Evolutionary conservation across 2,888 invertebrate genomes (phyloP), one percentile per base, ranked within the genome.

Genomic region (Aleiodes leptofemur): DNA sequence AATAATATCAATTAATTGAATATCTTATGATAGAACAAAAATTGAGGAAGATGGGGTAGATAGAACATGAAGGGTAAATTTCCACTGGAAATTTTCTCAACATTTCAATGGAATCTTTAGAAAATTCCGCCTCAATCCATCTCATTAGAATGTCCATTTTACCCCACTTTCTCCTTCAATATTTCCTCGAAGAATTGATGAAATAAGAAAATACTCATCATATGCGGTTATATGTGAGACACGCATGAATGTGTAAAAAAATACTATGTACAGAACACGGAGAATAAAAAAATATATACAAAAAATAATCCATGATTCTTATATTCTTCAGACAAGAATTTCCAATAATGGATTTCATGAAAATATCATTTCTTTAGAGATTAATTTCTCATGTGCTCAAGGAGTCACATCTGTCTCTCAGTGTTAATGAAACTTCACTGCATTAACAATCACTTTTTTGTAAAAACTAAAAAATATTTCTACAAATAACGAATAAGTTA

Each of bases 201-300:
- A 16, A 16, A 64, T 38, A 61, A 69, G 74, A 91, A 90, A 91
- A 92, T 92, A 92, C 92, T 92, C 92, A 91, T 91, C 92, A 92
- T 91, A 89, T 88, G 85, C 87, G 82, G 83, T 84, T 83, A 85
- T 82, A 84, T 86, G 85, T 86, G 84, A 83, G 83, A 74, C 74
- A 74, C 70, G 74, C 64, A 74, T 64, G 70, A 56, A 64, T 48
- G 50, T 74, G 70, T 74, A 70, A 38, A 70, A 74, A 50, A 70
- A 43, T 56, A 74, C 53, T 74, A 74, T 74, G 69, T 74, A 74
- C 74, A 55, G 34, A 74, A 74, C 34, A 66, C 55, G 43, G 13
- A 29, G 31, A 50, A 55, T 48, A 50, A 64, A 56, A 56, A 68
- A 59, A 70, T 74, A 74, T 74, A 31, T 64, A 74, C 61, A 74